Conservation (phyloP, 37 sponge, comb jelly and placozoan species). For the Beroe ovata region DNA sequence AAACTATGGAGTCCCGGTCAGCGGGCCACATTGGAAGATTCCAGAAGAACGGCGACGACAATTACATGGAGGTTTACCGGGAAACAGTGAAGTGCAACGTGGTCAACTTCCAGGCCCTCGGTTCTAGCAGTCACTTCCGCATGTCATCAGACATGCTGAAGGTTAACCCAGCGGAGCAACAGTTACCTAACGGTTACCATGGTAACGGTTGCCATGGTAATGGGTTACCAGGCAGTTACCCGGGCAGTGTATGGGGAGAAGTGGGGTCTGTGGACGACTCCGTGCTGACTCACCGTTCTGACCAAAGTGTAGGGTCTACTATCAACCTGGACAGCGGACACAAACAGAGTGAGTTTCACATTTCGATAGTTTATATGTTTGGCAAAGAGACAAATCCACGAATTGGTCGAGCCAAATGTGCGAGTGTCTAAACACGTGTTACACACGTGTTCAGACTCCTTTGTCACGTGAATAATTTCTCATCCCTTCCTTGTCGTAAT, state of each 20-base stretch:
- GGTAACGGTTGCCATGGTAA: not conserved
- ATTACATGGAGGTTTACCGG: not conserved
- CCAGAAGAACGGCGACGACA: not conserved
- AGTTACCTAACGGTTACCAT: not conserved
- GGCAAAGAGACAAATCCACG: too few relatives aligned
- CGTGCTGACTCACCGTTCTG: not conserved
- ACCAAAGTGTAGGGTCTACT: slow-evolving; percentile 4
- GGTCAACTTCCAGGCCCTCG: slow-evolving; percentile 10
- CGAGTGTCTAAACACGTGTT: too few relatives aligned
- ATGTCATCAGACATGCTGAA: not conserved
- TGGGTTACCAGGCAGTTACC: not conserved
- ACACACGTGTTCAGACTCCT: too few relatives aligned
- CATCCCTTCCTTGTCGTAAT: too few relatives aligned
- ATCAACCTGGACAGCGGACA: slow-evolving; percentile 50
- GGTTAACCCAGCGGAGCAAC: not conserved
- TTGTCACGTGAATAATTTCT: too few relatives aligned
- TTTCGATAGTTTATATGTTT: too few relatives aligned
- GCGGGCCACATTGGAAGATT: not conserved
- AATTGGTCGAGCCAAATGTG: too few relatives aligned
- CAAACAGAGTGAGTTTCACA: slow-evolving; percentile 31
- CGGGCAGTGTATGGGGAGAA: not conserved
- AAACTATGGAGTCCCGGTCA: slow-evolving; percentile 3
- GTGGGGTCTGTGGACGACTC: not conserved
- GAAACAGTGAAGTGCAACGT: slow-evolving; percentile 56
- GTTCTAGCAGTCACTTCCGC: not conserved